These are phyloP conservation scores for Lasius platythorax DNA, from an alignment of 2,888 invertebrate species.

Conservation along the genomic window DNA sequence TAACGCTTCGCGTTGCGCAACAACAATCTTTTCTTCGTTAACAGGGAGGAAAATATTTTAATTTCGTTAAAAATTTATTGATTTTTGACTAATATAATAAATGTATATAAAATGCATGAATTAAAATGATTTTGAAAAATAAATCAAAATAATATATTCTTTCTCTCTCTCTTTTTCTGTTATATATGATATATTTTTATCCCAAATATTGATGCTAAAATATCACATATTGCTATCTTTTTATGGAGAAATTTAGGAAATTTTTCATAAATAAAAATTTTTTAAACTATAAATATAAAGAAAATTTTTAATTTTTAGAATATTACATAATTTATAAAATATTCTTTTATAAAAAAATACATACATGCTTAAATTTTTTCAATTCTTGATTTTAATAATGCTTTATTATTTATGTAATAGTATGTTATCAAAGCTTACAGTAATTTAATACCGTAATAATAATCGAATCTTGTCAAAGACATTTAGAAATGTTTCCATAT, in stretches of 20 bases:
- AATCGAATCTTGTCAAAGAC: no score
- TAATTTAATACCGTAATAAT: no score
- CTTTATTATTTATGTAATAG: no score
- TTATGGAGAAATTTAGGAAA: neutral
- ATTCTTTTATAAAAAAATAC: no score
- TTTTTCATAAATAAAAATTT: neutral
- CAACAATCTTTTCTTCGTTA: neutral
- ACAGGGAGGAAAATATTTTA: neutral
- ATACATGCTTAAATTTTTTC: no score
- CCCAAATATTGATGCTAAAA: neutral
- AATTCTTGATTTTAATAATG: no score
- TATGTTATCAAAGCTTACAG: no score
- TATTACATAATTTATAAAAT: no score
- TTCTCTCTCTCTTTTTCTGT: neutral
- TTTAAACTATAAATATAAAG: neutral
- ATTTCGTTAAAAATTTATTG: slow-evolving; percentile 27
- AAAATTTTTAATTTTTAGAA: no score
- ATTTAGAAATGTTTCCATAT: no score
- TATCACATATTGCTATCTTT: neutral
- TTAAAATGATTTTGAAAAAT: neutral
- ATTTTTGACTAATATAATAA: neutral
- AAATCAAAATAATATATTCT: neutral
- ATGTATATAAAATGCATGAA: slow-evolving; percentile 14
- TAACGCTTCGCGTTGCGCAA: neutral
- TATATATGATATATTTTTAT: neutral